Evolutionary conservation across 2,797 vertebrate species (phyloP), one percentile per base, ranked within the genome.

Genomic region (Sphenopsis melanotis): DNA sequence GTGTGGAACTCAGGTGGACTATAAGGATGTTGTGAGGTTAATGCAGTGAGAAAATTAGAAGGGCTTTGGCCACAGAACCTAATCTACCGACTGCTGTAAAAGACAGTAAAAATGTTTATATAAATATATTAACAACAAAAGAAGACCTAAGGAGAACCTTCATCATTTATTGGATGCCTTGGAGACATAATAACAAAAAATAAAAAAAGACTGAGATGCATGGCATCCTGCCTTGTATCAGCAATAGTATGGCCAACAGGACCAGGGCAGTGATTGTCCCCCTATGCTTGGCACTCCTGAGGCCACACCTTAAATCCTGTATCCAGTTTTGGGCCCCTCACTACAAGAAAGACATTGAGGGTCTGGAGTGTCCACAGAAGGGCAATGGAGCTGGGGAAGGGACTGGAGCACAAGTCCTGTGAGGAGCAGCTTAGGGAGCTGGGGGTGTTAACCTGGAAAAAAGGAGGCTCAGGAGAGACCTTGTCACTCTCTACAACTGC

Each of bases 401-500:
- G 4, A 2, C 42, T 42, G 27, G 36, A 64, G 7, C 66, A 42
- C 49, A 36, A 13, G 13, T 24, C 10, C 3, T 2, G 0, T 42
- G 42, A 49, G 42, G 26, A 56, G 21, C 26, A 87, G 65, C 26
- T 63, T 36, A 64, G 22, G 32, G 42, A 71, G 49, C 15, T 63
- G 42, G 15, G 22, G 6, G 0, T 63, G 42, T 16, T 9, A 23
- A 3, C 11, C 27, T 64, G 42, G 36, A 71, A 22, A 20, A 56
- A 49, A n/a, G 19, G 57, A 63, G 22, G 13, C 32, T 57, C 19
- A 22, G 19, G 12, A 5, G 19, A n/a, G 50, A 29, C 36, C 3
- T 20, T 23, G 16, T 29, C 16, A 0, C 9, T 36, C 27, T n/a
- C 32, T 42, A 29, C 23, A 57, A 2, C 15, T 15, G 4, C 57